Conservation (phyloP, 2,888 invertebrate genomes). For the Xylota segnis region DNA sequence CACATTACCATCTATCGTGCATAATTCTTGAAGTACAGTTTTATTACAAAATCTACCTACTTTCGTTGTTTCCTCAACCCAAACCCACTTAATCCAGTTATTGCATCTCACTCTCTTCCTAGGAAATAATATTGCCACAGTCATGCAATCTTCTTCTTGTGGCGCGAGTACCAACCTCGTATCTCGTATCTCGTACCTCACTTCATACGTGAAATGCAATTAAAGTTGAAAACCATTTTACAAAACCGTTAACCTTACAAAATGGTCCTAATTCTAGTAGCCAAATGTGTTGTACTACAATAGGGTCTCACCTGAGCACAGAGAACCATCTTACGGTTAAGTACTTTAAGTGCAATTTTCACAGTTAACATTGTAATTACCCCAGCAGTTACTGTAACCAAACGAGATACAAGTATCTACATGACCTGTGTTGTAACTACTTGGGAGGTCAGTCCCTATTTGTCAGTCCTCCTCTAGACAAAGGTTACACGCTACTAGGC, state of each 20-base stretch:
- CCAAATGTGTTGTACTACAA: background rate
- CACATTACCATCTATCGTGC: conserved; percentile 51
- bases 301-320: conserved; percentile 31
- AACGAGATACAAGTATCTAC: background rate
- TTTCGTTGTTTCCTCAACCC: conserved; percentile 67
- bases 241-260: conserved; percentile 43
- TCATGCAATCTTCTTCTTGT: conserved; percentile 66
- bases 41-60: conserved; percentile 72
- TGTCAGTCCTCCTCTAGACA: conserved; percentile 1
- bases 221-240: conserved; percentile 39
- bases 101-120: conserved; percentile 74
- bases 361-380: conserved; percentile 32
- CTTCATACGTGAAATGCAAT: conserved; percentile 68
- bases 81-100: conserved; percentile 74
- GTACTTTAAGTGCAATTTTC: conserved; percentile 21
- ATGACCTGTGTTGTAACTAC: background rate
- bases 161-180: background rate
- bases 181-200: conserved; percentile 3
- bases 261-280: conserved; percentile 34
- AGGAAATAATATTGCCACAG: conserved; percentile 63
- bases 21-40: conserved; percentile 62
- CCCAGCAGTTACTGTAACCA: conserved; percentile 3
- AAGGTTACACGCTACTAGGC: conserved; percentile 31
- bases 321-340: conserved; percentile 11
- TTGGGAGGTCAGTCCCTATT: background rate